phyloP scores from a whole-genome alignment of 2,888 invertebrate genomes.

The Drosophila flavopinicola region DNA sequence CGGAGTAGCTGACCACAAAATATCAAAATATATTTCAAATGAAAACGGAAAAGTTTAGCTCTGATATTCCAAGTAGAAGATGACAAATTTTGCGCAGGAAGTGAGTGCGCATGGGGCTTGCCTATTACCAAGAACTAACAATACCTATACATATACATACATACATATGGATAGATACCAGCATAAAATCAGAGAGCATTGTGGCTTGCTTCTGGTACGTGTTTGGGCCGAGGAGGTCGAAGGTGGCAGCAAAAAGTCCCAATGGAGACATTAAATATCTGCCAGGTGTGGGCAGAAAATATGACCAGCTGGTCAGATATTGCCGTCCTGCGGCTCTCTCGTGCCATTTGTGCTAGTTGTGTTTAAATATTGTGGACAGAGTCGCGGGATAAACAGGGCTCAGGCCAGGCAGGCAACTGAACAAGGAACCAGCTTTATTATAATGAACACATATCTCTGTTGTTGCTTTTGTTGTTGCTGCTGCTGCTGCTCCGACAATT shows the following conservation, averaged over 20 bases:
- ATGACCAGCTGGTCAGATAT: conserved; percentile 9
- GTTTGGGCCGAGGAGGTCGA: conserved; percentile 28
- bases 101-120: conserved; percentile 19
- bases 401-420: conserved; percentile 43
- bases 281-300: conserved; percentile 51
- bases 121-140: conserved; percentile 53
- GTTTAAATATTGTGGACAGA: conserved; percentile 72
- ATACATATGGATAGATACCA: conserved; percentile 43
- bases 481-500: conserved; percentile 64
- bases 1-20: conserved; percentile 63
- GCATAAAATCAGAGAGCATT: too few relatives aligned
- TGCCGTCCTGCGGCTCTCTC: conserved; percentile 31
- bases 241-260: conserved; percentile 69
- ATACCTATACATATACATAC: conserved; percentile 4
- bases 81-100: conserved; percentile 42
- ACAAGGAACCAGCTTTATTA: conserved; percentile 26
- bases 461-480: conserved; percentile 42
- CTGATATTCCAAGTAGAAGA: conserved; percentile 32
- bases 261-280: conserved; percentile 48
- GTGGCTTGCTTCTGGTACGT: conserved; percentile 64
- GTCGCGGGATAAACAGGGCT: conserved; percentile 15
- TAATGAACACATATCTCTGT: conserved; percentile 33
- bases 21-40: conserved; percentile 47
- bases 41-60: conserved; percentile 71
- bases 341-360: conserved; percentile 77